These are phyloP conservation scores for Xanthia togata DNA, from an alignment of 2,888 invertebrate genomes.

Conservation along the genomic window DNA sequence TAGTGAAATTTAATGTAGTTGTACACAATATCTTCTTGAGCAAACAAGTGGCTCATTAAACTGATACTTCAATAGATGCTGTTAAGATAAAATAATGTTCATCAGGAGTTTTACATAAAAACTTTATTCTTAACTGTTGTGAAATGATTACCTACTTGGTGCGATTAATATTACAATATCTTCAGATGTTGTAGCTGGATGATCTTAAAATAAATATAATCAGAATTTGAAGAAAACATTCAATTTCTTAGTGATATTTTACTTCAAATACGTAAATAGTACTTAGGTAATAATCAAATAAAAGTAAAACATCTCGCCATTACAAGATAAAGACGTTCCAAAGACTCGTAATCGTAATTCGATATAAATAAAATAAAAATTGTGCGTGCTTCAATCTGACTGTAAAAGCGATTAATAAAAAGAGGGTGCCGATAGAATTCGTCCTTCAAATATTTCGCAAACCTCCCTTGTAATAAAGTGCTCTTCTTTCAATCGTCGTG, in stretches of 20 bases:
- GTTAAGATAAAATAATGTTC: background rate
- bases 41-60: conserved; percentile 1
- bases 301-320: background rate
- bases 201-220: background rate
- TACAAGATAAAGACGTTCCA: conserved; percentile 18
- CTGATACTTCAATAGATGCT: background rate
- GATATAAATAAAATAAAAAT: conserved; percentile 40
- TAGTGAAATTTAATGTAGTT: background rate
- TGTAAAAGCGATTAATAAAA: conserved; percentile 45
- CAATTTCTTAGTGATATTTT: background rate
- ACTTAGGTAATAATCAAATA: background rate
- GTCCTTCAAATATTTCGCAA: conserved; percentile 41
- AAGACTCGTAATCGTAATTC: conserved; percentile 22
- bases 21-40: background rate
- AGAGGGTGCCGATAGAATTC: conserved; percentile 33
- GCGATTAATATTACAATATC: background rate
- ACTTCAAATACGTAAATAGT: background rate
- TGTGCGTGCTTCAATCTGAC: conserved; percentile 31
- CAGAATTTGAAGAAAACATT: background rate
- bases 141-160: background rate
- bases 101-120: conserved; percentile 4
- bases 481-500: conserved; percentile 35
- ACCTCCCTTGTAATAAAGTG: conserved; percentile 28
- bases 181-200: background rate
- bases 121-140: too few relatives aligned